Percentiles rank a stretch among this genome's conserved stretches.
Conservation (phyloP, 2,888 invertebrate species). For the Acholoe squamosa region DNA sequence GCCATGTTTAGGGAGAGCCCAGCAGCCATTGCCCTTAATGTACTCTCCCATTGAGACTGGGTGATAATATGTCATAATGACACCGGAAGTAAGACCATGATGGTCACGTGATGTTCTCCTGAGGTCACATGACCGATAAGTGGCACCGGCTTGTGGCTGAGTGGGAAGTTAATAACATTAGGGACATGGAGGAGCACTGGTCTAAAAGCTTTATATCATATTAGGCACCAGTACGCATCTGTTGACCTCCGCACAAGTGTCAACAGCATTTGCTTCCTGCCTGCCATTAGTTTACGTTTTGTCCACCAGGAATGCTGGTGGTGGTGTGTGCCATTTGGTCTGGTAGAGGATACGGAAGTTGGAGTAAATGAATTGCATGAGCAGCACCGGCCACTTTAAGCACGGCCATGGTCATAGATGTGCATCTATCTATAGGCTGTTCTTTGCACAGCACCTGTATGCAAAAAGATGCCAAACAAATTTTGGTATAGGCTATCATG, state of each 20-base stretch:
- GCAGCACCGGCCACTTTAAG: too few species aligned
- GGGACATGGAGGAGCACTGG: background rate
- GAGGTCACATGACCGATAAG: conserved; percentile 51
- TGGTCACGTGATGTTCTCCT: conserved; percentile 50
- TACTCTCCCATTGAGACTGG: background rate
- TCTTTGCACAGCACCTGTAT: too few species aligned
- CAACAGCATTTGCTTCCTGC: conserved; percentile 25
- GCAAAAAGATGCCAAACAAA: too few species aligned
- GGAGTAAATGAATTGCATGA: conserved; percentile 22
- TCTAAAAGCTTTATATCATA: conserved; percentile 56
- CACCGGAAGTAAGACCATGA: conserved; percentile 11
- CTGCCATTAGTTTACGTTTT: conserved; percentile 38
- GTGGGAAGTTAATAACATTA: conserved; percentile 48
- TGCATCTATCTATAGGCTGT: too few species aligned
- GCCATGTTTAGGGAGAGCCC: too few species aligned
- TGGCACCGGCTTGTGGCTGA: background rate
- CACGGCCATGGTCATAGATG: too few species aligned
- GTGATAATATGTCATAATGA: background rate
- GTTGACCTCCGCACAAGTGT: conserved; percentile 46
- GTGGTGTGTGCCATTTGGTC: conserved; percentile 5
- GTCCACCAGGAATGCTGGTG: background rate
- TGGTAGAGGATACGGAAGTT: background rate
- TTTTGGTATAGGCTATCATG: too few species aligned
- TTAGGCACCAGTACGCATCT: background rate
- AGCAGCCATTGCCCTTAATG: background rate